These are phyloP conservation scores for Gymnoscopelus braueri DNA, from an alignment of 2,797 vertebrate genomes.

Conservation along the genomic window DNA sequence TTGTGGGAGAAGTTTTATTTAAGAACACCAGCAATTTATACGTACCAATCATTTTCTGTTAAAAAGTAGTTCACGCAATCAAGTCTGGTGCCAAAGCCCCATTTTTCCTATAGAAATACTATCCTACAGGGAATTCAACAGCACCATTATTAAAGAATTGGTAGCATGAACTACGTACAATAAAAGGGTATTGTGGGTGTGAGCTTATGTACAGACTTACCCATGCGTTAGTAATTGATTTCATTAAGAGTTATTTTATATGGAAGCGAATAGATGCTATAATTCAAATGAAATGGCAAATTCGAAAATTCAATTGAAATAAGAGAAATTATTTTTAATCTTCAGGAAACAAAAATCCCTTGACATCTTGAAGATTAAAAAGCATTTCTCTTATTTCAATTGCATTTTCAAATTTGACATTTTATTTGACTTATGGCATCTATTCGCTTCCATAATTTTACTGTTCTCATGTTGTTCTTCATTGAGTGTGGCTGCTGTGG, in stretches of 20 bases:
- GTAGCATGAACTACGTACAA: neutral
- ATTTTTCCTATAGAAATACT: conserved; percentile 32
- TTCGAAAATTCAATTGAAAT: no score
- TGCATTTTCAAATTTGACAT: no score
- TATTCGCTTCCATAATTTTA: neutral
- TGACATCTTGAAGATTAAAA: no score
- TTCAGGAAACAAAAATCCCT: no score
- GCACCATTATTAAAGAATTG: conserved; percentile 5
- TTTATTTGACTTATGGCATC: no score
- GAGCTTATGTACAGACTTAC: neutral
- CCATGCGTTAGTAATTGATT: neutral
- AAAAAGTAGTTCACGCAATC: conserved; percentile 14
- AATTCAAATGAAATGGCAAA: no score
- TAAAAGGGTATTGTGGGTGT: neutral
- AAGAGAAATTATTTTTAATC: no score
- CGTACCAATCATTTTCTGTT: conserved; percentile 25
- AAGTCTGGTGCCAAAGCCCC: neutral
- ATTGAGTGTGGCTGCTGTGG: no score
- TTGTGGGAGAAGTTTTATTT: conserved; percentile 55
- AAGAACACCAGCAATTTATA: conserved; percentile 41
- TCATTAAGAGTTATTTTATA: neutral
- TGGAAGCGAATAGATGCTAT: no score
- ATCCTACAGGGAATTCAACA: conserved; percentile 12
- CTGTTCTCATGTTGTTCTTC: neutral
- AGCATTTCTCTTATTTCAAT: no score